A percentile compares a stretch with the other conserved stretches of the same genome.
These are phyloP conservation scores for Megalonaias nervosa DNA, from an alignment of 1,140 invertebrate genomes.

Conservation along the genomic window DNA sequence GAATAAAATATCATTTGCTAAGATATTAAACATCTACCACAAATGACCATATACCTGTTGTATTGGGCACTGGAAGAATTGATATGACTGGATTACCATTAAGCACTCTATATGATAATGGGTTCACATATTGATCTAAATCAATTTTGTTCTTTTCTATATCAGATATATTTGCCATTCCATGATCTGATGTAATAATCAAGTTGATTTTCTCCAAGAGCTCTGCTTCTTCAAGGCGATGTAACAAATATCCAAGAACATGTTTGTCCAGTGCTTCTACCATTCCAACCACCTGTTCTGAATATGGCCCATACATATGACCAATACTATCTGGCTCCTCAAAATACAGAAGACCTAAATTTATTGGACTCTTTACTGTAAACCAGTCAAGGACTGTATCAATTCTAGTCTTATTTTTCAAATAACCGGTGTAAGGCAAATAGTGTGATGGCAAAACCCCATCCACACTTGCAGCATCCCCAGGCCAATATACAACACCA, in stretches of 20 bases:
- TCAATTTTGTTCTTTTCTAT: slow-evolving; percentile 71
- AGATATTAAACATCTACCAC: neutral
- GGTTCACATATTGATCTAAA: slow-evolving; percentile 75
- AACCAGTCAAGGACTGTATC: slow-evolving; percentile 81
- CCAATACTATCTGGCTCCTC: slow-evolving; percentile 80
- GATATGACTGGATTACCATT: slow-evolving; percentile 42
- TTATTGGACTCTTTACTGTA: slow-evolving; percentile 69
- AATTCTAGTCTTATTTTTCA: slow-evolving; percentile 74
- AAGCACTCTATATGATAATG: slow-evolving; percentile 71
- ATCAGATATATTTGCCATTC: slow-evolving; percentile 76
- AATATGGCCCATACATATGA: slow-evolving; percentile 68
- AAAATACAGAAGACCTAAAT: slow-evolving; percentile 81
- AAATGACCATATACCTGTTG: slow-evolving; percentile 37
- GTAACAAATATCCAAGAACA: slow-evolving; percentile 61
- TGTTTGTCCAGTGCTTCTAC: slow-evolving; percentile 44
- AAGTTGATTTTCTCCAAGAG: slow-evolving; percentile 77
- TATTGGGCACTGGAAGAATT: slow-evolving; percentile 46
- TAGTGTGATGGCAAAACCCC: no score
- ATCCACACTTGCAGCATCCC: no score
- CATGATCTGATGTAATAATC: slow-evolving; percentile 83
- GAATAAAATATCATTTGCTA: neutral
- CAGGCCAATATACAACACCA: slow-evolving; percentile 39
- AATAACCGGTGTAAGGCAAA: no score
- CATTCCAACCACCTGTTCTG: slow-evolving; percentile 54
- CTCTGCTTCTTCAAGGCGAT: slow-evolving; percentile 51